Percentiles rank a stretch among this genome's conserved stretches.
phyloP scores from a whole-genome alignment of 2,797 vertebrate species.

The Pipistrellus pipistrellus region DNA sequence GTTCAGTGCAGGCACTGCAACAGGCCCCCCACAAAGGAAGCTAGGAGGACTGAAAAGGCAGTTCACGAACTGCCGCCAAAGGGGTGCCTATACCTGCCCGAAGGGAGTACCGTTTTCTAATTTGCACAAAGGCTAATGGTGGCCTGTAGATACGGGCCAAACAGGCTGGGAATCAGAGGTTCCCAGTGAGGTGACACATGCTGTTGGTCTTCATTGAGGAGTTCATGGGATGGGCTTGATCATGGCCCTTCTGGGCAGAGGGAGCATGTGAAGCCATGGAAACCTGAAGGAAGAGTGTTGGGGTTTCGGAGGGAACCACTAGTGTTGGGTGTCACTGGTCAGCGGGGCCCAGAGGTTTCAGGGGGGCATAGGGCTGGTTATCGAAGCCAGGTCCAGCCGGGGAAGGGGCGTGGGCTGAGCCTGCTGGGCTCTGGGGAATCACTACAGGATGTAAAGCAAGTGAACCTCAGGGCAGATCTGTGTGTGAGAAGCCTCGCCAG shows the following conservation, averaged over 20 bases:
- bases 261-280: background rate
- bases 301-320: background rate
- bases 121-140: slow-evolving; percentile 26
- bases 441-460: background rate
- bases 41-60: background rate
- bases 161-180: slow-evolving; percentile 1
- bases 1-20: background rate
- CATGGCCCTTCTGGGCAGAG: background rate
- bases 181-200: background rate
- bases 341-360: background rate
- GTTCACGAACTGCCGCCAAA: background rate
- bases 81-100: background rate
- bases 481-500: background rate
- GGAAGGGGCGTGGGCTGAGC: background rate
- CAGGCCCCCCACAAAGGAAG: background rate
- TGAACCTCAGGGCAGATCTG: background rate
- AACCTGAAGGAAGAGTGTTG: background rate
- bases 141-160: background rate
- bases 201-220: background rate
- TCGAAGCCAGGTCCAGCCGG: background rate
- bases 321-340: background rate
- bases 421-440: background rate
- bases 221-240: background rate
- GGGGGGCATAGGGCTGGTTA: background rate
- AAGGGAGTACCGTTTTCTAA: background rate